Evolutionary conservation across 2,113 vertebrate species (phyloP).

Genomic region (Antechinus flavipes): DNA sequence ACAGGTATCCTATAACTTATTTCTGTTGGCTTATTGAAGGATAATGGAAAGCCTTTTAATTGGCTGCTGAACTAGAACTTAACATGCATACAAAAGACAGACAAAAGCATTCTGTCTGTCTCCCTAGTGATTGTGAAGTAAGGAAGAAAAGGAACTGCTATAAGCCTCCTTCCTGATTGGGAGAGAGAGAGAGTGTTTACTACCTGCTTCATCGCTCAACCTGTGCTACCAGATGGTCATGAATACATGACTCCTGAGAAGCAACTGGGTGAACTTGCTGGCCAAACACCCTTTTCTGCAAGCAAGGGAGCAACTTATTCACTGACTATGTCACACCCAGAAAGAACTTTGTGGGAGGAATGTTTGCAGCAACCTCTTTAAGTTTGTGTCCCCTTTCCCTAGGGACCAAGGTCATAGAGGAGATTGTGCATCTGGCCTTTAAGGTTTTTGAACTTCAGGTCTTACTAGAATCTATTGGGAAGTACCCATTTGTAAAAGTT

Average conservation of each 20-base stretch:
- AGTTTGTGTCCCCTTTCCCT: not conserved
- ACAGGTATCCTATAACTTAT: not conserved
- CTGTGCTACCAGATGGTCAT: not conserved
- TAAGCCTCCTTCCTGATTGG: not conserved
- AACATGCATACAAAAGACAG: not conserved
- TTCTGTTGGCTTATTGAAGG: not conserved
- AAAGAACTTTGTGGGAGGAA: not conserved
- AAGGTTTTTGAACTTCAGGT: not conserved
- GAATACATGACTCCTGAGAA: not conserved
- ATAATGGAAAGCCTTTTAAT: not conserved
- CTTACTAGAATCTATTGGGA: not conserved
- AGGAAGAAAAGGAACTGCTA: not conserved
- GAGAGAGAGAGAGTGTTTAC: not conserved
- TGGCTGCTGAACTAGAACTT: not conserved
- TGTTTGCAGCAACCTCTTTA: not conserved
- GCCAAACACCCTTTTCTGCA: not conserved
- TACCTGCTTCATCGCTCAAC: not conserved
- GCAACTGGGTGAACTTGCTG: not conserved
- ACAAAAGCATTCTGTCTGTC: not conserved
- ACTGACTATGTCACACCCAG: not conserved
- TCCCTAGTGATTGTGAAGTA: not conserved
- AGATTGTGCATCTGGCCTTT: not conserved
- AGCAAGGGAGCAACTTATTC: not conserved
- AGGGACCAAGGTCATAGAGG: not conserved
- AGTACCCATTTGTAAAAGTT: not conserved